Evolutionary conservation across 2,888 invertebrate species (phyloP).

Genomic region (Blastobasis lacticolella): DNA sequence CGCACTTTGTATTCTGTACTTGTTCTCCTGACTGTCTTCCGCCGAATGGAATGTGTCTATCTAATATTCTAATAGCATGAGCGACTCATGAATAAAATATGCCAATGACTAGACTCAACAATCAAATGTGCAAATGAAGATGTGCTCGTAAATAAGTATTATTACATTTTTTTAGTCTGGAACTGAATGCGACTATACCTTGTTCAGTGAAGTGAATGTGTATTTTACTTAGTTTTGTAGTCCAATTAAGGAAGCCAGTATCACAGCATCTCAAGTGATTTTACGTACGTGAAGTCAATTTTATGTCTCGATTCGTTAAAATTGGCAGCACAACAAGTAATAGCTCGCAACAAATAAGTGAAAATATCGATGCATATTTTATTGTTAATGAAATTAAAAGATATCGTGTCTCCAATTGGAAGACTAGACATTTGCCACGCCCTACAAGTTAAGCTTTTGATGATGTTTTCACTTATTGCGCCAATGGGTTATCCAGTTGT

Average conservation of each 20-base stretch:
- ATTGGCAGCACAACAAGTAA: neutral
- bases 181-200: constrained; percentile 16
- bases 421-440: neutral
- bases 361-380: neutral
- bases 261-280: constrained; percentile 1
- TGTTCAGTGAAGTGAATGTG: constrained; percentile 31
- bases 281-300: neutral
- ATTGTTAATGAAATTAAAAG: neutral
- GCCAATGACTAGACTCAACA: too few species aligned
- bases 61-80: too few species aligned
- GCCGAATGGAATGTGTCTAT: too few species aligned
- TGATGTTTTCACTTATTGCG: constrained; percentile 13
- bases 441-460: constrained; percentile 4
- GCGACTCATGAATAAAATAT: too few species aligned
- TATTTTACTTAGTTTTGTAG: constrained; percentile 29
- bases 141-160: neutral
- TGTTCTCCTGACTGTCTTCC: too few species aligned
- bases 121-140: too few species aligned
- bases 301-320: neutral
- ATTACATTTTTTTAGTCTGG: constrained; percentile 21
- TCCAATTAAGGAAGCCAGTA: constrained; percentile 1
- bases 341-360: neutral
- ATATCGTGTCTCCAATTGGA: neutral
- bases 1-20: too few species aligned
- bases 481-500: constrained; percentile 5